These are phyloP conservation scores for Bubo scandiacus DNA, from an alignment of 2,113 vertebrate genomes.

Conservation along the genomic window DNA sequence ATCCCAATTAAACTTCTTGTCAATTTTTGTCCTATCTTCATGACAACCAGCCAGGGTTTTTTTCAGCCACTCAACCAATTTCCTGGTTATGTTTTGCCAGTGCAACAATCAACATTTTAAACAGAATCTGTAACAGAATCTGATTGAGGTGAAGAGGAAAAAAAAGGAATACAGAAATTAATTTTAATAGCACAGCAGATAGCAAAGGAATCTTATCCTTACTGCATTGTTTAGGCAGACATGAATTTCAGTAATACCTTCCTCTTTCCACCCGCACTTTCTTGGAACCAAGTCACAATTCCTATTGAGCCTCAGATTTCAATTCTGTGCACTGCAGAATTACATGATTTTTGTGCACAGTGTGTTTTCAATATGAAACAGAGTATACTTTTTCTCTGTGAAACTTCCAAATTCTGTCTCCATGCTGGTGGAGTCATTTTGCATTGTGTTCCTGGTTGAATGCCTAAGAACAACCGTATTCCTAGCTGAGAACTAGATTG, in stretches of 20 bases:
- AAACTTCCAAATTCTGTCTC: slow-evolving; percentile 1
- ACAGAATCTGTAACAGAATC: not conserved
- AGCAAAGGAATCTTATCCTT: not conserved
- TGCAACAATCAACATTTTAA: not conserved
- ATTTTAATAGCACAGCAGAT: not conserved
- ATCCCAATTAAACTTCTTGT: not conserved
- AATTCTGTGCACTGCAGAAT: not conserved
- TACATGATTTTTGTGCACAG: slow-evolving; percentile 10
- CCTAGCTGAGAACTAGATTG: slow-evolving; percentile 43
- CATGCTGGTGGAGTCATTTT: slow-evolving; percentile 18
- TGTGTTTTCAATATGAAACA: slow-evolving; percentile 10
- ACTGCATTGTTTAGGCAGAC: not conserved
- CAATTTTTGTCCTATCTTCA: not conserved
- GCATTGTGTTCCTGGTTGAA: slow-evolving; percentile 26
- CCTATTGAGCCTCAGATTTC: slow-evolving; percentile 35
- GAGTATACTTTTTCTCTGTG: not conserved
- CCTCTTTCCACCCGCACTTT: not conserved
- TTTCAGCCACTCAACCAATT: not conserved
- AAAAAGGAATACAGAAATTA: not conserved
- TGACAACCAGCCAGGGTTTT: not conserved
- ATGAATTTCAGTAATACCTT: not conserved
- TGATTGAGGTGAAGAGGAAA: not conserved
- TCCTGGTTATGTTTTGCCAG: not conserved
- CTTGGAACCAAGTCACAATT: slow-evolving; percentile 35
- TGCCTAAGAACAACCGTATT: not conserved